A percentile compares a stretch with the other conserved stretches of the same genome.
Evolutionary conservation across 2,113 vertebrate genomes (phyloP).

Genomic region (Dissostichus mawsoni): DNA sequence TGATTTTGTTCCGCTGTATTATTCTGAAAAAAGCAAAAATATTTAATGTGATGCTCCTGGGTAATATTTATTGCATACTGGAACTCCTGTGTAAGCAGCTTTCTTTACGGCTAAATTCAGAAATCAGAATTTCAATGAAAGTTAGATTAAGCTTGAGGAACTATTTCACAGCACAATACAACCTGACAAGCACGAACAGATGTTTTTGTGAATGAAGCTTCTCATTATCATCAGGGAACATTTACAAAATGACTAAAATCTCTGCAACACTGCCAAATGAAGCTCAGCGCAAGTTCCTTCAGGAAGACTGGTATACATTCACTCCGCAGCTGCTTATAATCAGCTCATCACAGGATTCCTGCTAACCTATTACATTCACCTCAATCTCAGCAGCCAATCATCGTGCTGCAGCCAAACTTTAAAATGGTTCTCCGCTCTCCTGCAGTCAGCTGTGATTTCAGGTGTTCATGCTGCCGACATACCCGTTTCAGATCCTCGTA

Average conservation of each 20-base stretch:
- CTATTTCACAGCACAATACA: neutral
- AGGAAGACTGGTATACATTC: no score
- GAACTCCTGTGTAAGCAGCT: neutral
- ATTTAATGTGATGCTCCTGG: neutral
- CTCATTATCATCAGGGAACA: neutral
- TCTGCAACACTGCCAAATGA: neutral
- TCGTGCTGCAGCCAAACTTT: no score
- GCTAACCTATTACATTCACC: no score
- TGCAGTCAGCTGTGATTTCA: no score
- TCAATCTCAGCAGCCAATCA: no score
- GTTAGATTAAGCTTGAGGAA: neutral
- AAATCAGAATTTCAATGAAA: neutral
- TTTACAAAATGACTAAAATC: neutral
- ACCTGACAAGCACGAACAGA: neutral
- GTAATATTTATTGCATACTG: neutral
- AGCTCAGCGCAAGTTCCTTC: no score
- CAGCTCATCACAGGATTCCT: no score
- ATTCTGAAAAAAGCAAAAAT: slow-evolving; percentile 79
- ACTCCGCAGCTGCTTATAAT: no score
- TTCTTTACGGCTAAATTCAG: neutral
- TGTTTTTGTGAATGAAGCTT: neutral
- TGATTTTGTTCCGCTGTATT: slow-evolving; percentile 94
- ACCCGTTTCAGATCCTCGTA: no score
- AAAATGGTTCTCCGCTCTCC: no score
- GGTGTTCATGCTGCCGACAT: no score